Evolutionary conservation across 2,797 vertebrate species (phyloP).

Genomic region (Periparus ater): DNA sequence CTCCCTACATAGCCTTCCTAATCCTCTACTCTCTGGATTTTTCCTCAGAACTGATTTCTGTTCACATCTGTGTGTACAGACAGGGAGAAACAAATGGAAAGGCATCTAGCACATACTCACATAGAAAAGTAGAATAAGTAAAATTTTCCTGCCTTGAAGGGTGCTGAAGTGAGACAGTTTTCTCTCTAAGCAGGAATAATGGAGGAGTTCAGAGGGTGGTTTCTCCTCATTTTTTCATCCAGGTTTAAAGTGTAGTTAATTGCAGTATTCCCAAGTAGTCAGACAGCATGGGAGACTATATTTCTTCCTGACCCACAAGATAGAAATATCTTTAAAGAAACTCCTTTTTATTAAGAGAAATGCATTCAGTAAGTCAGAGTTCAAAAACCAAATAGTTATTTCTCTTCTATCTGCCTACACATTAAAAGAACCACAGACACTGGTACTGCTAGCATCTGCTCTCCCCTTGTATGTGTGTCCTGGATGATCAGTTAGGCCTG

Average conservation of each 20-base stretch:
- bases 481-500: neutral
- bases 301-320: neutral
- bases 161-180: neutral
- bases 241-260: neutral
- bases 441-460: neutral
- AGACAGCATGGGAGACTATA: neutral
- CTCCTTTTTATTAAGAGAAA: neutral
- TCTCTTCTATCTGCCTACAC: neutral
- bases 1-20: neutral
- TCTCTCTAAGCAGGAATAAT: neutral
- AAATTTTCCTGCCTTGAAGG: neutral
- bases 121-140: neutral
- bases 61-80: neutral
- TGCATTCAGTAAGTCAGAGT: neutral
- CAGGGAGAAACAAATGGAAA: neutral
- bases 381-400: neutral
- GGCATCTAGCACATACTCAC: neutral
- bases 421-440: neutral
- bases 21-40: neutral
- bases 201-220: neutral
- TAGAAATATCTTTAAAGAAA: neutral
- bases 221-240: neutral
- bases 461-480: accelerated
- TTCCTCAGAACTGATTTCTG: neutral
- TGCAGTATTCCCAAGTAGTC: neutral